Evolutionary conservation across 2,113 vertebrate species (phyloP).

Genomic region (Triplophysa tibetana): DNA sequence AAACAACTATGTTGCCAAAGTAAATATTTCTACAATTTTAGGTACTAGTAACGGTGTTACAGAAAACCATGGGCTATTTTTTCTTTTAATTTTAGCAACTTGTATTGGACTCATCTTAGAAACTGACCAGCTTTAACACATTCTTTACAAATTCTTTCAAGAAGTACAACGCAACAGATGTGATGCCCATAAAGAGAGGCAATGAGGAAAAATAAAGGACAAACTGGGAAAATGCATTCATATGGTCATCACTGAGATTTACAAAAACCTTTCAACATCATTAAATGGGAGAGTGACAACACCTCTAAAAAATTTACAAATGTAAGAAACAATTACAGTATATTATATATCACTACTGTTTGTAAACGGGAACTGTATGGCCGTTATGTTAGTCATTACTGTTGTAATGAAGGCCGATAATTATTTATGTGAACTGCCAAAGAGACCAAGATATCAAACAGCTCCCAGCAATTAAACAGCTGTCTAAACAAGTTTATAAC

Average conservation of each 20-base stretch:
- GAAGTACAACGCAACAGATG: background rate
- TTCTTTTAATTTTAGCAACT: background rate
- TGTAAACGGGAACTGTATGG: background rate
- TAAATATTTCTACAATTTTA: conserved; percentile 10
- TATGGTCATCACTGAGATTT: no score
- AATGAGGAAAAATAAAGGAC: background rate
- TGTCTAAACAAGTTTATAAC: conserved; percentile 17
- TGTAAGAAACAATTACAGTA: no score
- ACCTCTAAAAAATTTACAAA: background rate
- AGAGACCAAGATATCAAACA: background rate
- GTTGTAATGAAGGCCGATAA: conserved; percentile 7
- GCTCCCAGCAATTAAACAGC: conserved; percentile 7
- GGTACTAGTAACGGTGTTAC: background rate
- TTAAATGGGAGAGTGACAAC: background rate
- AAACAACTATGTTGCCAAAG: background rate
- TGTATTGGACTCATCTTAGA: background rate
- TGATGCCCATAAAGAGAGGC: background rate
- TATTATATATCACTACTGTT: background rate
- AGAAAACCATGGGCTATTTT: background rate
- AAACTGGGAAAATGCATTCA: no score
- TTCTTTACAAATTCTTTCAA: background rate
- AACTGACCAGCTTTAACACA: background rate
- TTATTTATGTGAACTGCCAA: background rate
- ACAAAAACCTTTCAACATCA: no score
- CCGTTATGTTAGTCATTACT: background rate